phyloP scores from a whole-genome alignment of 2,113 vertebrate genomes.

The Sphyrna mokarran region DNA sequence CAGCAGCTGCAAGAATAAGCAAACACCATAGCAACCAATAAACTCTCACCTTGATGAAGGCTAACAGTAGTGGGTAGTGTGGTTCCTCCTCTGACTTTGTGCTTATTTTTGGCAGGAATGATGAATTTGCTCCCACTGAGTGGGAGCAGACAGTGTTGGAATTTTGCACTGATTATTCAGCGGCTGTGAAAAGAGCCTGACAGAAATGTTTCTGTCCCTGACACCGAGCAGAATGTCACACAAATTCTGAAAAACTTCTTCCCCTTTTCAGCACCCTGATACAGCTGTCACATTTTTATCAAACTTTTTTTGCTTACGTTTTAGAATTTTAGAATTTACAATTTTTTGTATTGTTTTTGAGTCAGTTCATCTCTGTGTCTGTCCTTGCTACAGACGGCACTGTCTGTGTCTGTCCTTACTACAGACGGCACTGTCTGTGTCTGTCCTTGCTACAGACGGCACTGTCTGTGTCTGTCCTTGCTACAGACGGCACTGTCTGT shows the following conservation, averaged over 20 bases:
- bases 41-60: background rate
- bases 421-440: background rate
- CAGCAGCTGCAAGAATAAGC: background rate
- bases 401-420: too few species aligned
- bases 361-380: background rate
- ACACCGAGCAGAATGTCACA: background rate
- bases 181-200: background rate
- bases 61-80: background rate
- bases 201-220: background rate
- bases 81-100: background rate
- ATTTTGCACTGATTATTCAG: background rate
- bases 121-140: background rate
- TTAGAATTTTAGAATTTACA: background rate
- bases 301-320: background rate
- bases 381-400: too few species aligned
- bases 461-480: background rate
- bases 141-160: background rate
- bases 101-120: background rate
- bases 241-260: too few species aligned
- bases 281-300: background rate
- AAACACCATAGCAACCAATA: background rate
- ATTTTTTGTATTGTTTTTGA: background rate
- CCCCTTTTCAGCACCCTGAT: background rate
- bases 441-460: background rate
- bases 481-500: background rate